A percentile compares a stretch with the other conserved stretches of the same genome.
These are phyloP conservation scores for Centropyge bicolor DNA, from an alignment of 2,797 vertebrate species.

Conservation along the genomic window DNA sequence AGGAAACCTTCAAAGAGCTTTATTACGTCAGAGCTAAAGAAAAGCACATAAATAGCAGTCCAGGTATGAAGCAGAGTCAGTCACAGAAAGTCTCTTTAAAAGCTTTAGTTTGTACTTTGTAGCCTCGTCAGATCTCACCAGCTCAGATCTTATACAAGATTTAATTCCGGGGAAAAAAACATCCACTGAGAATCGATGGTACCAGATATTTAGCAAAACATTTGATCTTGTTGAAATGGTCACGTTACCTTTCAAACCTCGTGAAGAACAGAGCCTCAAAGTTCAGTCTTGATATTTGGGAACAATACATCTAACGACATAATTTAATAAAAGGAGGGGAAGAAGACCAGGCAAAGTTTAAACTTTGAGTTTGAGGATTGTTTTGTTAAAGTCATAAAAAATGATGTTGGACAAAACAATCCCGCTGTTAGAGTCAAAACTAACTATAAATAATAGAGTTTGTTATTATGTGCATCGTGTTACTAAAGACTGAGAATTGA, in stretches of 20 bases:
- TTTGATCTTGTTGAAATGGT: neutral
- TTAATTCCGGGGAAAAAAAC: neutral
- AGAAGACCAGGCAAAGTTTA: neutral
- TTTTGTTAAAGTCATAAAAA: neutral
- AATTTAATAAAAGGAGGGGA: neutral
- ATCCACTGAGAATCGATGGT: neutral
- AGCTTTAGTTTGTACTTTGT: neutral
- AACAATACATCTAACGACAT: neutral
- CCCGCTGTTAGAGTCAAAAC: neutral
- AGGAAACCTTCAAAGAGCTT: conserved; percentile 46
- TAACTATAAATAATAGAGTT: neutral
- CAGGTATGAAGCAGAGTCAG: conserved; percentile 30
- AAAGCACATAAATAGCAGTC: conserved; percentile 7
- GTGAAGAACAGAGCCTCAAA: neutral
- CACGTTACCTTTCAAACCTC: neutral
- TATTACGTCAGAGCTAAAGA: conserved; percentile 3
- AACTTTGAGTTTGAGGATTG: neutral
- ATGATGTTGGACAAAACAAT: neutral
- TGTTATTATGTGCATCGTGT: neutral
- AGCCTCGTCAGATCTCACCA: neutral
- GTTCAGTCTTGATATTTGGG: neutral
- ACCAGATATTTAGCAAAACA: neutral
- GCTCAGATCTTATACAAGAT: neutral
- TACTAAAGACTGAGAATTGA: neutral
- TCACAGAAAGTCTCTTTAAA: conserved; percentile 21